These are phyloP conservation scores for Ommatoiulus sabulosus DNA, from an alignment of 2,888 invertebrate species.

Conservation along the genomic window DNA sequence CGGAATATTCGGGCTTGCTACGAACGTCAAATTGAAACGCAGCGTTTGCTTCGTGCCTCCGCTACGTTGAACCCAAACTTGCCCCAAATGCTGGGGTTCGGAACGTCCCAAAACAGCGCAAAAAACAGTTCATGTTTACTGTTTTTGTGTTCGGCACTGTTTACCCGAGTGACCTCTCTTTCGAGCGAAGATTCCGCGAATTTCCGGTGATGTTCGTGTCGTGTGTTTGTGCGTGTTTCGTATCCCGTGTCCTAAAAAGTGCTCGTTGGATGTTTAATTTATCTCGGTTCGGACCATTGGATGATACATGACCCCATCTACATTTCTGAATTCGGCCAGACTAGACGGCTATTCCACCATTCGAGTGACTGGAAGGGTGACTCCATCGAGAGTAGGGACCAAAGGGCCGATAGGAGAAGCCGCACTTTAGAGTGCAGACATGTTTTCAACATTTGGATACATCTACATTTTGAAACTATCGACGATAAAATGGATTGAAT, in stretches of 20 bases:
- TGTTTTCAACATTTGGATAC: neutral
- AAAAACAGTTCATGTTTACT: neutral
- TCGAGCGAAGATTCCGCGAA: neutral
- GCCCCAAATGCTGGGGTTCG: neutral
- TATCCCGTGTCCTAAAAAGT: neutral
- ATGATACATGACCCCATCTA: neutral
- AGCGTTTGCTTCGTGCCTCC: neutral
- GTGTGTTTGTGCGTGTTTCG: slow-evolving; percentile 30
- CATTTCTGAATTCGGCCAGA: neutral
- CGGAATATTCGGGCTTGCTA: neutral
- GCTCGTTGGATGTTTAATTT: neutral
- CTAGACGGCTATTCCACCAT: neutral
- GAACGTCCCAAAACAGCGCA: neutral
- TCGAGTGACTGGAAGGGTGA: too few relatives aligned
- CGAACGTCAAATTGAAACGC: neutral
- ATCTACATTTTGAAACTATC: neutral
- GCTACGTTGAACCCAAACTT: neutral
- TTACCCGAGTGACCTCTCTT: neutral
- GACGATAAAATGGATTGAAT: neutral
- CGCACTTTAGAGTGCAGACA: neutral
- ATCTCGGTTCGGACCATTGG: neutral
- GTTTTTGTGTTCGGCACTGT: neutral
- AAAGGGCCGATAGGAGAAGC: neutral
- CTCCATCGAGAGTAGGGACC: too few relatives aligned
- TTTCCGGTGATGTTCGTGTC: neutral